phyloP scores from a whole-genome alignment of 2,113 vertebrate genomes.

The Shinisaurus crocodilurus region DNA sequence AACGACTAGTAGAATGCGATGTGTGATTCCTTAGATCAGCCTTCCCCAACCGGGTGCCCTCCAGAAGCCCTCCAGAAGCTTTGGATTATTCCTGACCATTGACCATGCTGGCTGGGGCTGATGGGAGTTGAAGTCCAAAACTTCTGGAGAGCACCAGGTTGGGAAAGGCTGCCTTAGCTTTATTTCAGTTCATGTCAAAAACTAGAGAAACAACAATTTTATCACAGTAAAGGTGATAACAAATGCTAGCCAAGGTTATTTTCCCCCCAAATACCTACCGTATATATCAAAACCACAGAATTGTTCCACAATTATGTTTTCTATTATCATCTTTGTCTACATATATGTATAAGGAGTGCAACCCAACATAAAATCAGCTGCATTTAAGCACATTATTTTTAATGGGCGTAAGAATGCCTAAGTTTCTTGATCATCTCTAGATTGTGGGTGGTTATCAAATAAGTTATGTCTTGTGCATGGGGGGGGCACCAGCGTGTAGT shows the following conservation, averaged over 20 bases:
- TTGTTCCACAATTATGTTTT: not conserved
- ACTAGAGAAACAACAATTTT: too few relatives aligned
- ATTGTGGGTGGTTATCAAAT: slow-evolving; percentile 4
- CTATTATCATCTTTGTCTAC: not conserved
- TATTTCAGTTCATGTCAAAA: too few relatives aligned
- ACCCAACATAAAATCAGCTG: not conserved
- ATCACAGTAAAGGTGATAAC: not conserved
- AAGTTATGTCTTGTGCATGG: not conserved
- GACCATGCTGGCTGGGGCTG: too few relatives aligned
- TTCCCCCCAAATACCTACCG: too few relatives aligned
- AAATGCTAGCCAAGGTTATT: not conserved
- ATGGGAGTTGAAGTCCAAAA: too few relatives aligned
- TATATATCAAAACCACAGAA: not conserved
- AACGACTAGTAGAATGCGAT: not conserved
- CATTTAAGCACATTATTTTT: not conserved
- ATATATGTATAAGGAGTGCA: not conserved
- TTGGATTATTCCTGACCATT: too few relatives aligned
- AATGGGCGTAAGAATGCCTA: not conserved
- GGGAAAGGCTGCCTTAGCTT: too few relatives aligned
- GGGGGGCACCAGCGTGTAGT: not conserved
- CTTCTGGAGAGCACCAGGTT: too few relatives aligned
- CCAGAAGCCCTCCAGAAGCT: too few relatives aligned
- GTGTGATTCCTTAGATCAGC: not conserved
- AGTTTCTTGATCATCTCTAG: not conserved
- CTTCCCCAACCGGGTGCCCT: too few relatives aligned